A percentile compares a stretch with the other conserved stretches of the same genome.
These are phyloP conservation scores for Branchinecta lindahli DNA, from an alignment of 1,140 invertebrate genomes.

Conservation along the genomic window DNA sequence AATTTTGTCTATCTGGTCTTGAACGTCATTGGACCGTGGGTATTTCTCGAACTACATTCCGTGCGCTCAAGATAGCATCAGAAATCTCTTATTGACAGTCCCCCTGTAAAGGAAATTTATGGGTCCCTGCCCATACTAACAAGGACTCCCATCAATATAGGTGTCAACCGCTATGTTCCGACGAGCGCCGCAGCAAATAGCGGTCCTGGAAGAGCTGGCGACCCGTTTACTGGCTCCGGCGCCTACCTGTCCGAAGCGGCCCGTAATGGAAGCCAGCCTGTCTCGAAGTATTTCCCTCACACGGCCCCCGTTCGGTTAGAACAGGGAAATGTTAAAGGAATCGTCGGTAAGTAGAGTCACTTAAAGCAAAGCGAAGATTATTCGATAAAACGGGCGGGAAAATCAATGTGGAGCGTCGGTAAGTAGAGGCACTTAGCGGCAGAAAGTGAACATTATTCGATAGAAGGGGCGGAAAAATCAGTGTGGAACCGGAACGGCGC, in stretches of 20 bases:
- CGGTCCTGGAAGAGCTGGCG: constrained; percentile 19
- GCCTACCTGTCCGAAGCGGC: constrained; percentile 31
- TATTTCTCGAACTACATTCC: too few relatives aligned
- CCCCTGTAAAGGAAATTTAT: constrained; percentile 19
- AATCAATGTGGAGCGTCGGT: constrained; percentile 30
- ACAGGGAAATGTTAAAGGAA: constrained; percentile 43
- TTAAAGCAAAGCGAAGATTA: constrained; percentile 18
- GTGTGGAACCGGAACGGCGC: too few relatives aligned
- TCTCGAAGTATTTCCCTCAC: constrained; percentile 34
- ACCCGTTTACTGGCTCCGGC: constrained; percentile 33
- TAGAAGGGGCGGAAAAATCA: too few relatives aligned
- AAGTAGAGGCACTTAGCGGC: constrained; percentile 26
- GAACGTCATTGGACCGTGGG: too few relatives aligned
- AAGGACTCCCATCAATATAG: constrained; percentile 22
- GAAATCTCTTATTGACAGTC: too few relatives aligned
- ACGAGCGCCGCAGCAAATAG: constrained; percentile 18
- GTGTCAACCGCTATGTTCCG: constrained; percentile 36
- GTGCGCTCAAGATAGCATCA: too few relatives aligned
- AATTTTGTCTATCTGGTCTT: too few relatives aligned
- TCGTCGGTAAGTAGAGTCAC: constrained; percentile 35
- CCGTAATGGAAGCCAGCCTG: constrained; percentile 32
- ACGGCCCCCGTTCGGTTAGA: constrained; percentile 42
- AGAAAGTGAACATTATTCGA: too few relatives aligned
- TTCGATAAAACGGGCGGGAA: too few relatives aligned
- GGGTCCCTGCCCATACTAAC: too few relatives aligned